Percentiles rank a stretch among this genome's conserved stretches.
Evolutionary conservation across 2,113 vertebrate species (phyloP).

Genomic region (Oxyruncus cristatus): DNA sequence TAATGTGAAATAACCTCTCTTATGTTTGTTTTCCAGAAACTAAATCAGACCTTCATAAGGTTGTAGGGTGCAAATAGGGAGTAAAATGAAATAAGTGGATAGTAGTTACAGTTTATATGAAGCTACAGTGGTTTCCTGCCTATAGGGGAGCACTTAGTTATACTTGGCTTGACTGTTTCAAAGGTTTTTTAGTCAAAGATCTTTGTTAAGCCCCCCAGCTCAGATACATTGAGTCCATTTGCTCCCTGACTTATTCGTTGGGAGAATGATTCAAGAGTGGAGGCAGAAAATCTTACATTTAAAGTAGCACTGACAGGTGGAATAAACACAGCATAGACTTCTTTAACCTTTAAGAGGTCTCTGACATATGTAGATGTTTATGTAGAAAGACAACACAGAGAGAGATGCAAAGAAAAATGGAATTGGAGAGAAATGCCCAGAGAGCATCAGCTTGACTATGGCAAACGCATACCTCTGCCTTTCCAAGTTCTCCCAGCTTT

Average conservation of each 20-base stretch:
- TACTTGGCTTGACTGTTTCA: not conserved
- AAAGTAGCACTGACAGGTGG: not conserved
- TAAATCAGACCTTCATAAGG: not conserved
- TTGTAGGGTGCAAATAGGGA: not conserved
- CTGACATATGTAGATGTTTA: not conserved
- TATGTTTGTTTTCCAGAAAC: not conserved
- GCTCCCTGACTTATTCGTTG: not conserved
- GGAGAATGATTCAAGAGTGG: not conserved
- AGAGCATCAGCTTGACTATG: not conserved
- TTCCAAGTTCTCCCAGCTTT: not conserved
- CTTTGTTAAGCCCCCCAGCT: not conserved
- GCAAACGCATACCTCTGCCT: not conserved
- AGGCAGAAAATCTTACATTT: not conserved
- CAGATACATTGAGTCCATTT: not conserved
- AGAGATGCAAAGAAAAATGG: not conserved
- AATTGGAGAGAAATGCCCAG: not conserved
- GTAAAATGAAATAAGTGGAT: not conserved
- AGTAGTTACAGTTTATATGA: not conserved
- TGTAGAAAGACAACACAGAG: not conserved
- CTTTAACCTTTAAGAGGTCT: slow-evolving; percentile 6
- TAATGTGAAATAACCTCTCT: not conserved
- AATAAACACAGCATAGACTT: not conserved
- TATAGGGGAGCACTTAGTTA: not conserved
- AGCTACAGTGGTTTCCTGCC: not conserved
- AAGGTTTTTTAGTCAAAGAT: not conserved